phyloP scores from a whole-genome alignment of 2,113 vertebrate species.

The Micromys minutus region DNA sequence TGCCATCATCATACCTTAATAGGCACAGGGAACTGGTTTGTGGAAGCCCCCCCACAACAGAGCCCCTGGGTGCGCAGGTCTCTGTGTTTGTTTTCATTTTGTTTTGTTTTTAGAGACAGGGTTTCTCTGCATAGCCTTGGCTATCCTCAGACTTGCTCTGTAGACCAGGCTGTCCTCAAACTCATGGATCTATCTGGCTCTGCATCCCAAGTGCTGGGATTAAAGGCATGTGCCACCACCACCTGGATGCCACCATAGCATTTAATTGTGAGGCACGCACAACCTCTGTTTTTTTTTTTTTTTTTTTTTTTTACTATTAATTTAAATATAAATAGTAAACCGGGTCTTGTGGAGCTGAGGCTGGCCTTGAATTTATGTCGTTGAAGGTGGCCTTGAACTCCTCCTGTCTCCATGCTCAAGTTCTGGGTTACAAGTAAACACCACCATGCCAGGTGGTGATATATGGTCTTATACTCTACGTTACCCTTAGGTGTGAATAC shows the following conservation, averaged over 20 bases:
- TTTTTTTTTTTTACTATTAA: background rate
- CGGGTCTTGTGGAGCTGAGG: background rate
- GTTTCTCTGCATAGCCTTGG: background rate
- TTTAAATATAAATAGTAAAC: background rate
- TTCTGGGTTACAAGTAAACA: background rate
- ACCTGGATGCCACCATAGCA: background rate
- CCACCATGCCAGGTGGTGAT: background rate
- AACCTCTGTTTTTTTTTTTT: background rate
- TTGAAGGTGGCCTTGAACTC: background rate
- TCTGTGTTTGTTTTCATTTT: background rate
- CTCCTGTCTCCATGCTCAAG: background rate
- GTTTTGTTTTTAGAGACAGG: background rate
- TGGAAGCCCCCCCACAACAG: background rate
- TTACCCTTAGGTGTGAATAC: background rate
- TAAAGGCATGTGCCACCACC: background rate
- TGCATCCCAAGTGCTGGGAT: background rate
- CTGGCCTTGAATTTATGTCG: background rate
- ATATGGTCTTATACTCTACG: too few relatives aligned
- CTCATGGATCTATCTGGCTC: background rate
- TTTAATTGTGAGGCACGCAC: background rate
- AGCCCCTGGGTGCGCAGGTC: background rate
- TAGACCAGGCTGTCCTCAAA: background rate
- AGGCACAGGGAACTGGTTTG: too few relatives aligned
- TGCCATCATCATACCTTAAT: background rate
- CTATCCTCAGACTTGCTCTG: background rate